Conservation (phyloP, 2,113 vertebrate genomes). For the Spea bombifrons region DNA sequence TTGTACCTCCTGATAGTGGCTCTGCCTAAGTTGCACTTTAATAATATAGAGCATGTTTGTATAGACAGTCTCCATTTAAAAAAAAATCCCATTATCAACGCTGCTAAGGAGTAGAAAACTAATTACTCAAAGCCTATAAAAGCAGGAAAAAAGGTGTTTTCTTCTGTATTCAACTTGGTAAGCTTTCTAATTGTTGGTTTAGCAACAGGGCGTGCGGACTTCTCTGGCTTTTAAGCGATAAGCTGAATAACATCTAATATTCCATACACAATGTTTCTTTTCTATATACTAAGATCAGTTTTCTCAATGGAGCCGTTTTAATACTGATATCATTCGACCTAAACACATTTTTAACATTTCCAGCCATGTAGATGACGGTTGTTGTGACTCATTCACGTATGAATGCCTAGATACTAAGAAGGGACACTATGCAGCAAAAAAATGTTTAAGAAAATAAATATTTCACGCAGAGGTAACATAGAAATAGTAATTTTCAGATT, state of each 20-base stretch:
- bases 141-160: neutral
- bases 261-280: conserved; percentile 12
- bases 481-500: conserved; percentile 51
- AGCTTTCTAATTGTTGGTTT: conserved; percentile 12
- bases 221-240: neutral
- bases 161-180: neutral
- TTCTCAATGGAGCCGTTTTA: conserved; percentile 11
- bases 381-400: conserved; percentile 43
- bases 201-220: neutral
- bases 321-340: conserved; percentile 24
- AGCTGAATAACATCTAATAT: conserved; percentile 26
- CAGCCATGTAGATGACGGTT: conserved; percentile 42
- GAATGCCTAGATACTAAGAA: conserved; percentile 46
- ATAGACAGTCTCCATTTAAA: neutral
- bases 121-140: neutral
- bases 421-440: conserved; percentile 39
- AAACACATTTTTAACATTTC: conserved; percentile 38
- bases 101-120: neutral
- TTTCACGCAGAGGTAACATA: conserved; percentile 44
- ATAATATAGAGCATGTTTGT: neutral
- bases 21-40: no score
- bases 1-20: no score
- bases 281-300: conserved; percentile 23
- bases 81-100: neutral
- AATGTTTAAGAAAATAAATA: conserved; percentile 48